Evolutionary conservation across 2,113 vertebrate species (phyloP).

Genomic region (Corapipo altera): DNA sequence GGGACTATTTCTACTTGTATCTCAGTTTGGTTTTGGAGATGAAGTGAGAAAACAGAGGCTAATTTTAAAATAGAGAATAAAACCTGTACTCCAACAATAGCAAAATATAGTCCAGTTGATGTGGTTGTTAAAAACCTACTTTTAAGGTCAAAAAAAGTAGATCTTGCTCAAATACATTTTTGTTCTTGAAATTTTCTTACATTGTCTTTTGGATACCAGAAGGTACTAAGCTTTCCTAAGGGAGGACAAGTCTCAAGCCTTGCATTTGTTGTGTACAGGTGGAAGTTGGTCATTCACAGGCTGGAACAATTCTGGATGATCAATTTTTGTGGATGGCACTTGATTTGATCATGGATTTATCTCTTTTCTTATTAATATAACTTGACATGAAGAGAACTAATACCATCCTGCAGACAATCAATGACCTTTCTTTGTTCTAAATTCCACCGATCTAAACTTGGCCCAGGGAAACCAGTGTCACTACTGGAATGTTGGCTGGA

Average conservation of each 20-base stretch:
- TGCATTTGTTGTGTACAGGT: neutral
- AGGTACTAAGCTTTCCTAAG: neutral
- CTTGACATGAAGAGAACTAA: neutral
- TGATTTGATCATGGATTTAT: neutral
- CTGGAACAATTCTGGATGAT: neutral
- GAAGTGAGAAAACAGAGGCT: neutral
- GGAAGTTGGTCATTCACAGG: neutral
- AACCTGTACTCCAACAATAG: neutral
- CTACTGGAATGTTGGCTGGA: neutral
- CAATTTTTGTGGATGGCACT: neutral
- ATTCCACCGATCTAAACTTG: neutral
- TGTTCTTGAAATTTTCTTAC: neutral
- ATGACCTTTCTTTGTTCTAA: neutral
- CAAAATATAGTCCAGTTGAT: neutral
- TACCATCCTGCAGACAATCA: neutral
- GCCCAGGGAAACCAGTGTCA: neutral
- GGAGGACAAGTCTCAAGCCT: neutral
- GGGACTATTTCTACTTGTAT: neutral
- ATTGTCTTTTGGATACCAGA: neutral
- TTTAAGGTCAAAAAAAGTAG: neutral
- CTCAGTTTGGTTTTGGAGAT: neutral
- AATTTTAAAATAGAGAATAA: neutral
- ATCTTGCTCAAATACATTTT: neutral
- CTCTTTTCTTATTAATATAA: neutral
- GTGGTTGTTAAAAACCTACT: neutral